Evolutionary conservation across 1,140 invertebrate species (phyloP).

Genomic region (Solen grandis): DNA sequence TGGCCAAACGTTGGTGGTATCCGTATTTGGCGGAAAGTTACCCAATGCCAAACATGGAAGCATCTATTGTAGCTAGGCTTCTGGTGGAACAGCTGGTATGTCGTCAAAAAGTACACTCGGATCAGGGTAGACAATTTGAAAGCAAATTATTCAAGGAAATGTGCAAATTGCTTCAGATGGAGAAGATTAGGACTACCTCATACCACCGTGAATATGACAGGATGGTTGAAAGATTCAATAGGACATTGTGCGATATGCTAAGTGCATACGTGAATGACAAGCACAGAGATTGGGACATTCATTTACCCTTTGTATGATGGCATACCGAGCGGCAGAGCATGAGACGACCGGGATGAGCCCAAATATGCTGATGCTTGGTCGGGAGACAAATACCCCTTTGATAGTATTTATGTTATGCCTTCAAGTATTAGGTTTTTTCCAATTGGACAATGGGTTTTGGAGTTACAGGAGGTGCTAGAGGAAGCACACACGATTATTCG

Average conservation of each 20-base stretch:
- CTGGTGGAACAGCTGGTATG: conserved; percentile 41
- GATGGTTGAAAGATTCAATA: conserved; percentile 59
- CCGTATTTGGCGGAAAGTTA: conserved; percentile 38
- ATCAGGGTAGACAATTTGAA: too few relatives aligned
- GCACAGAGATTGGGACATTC: conserved; percentile 60
- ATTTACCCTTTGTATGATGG: too few relatives aligned
- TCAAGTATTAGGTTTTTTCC: not conserved
- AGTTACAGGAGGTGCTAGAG: not conserved
- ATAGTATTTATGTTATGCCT: conserved; percentile 1
- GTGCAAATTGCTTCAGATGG: too few relatives aligned
- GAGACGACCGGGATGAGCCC: too few relatives aligned
- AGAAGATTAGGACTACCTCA: too few relatives aligned
- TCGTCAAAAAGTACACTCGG: conserved; percentile 66
- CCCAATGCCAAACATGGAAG: too few relatives aligned
- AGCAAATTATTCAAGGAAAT: too few relatives aligned
- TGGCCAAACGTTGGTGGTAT: conserved; percentile 14
- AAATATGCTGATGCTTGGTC: too few relatives aligned
- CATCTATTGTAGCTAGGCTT: conserved; percentile 34
- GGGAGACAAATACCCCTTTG: too few relatives aligned
- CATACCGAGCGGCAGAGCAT: too few relatives aligned
- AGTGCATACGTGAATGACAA: conserved; percentile 55
- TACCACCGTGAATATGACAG: too few relatives aligned
- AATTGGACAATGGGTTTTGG: not conserved
- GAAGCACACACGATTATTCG: not conserved
- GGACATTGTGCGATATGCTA: conserved; percentile 46